These are phyloP conservation scores for Hippolais icterina DNA, from an alignment of 2,113 vertebrate genomes.

Conservation along the genomic window DNA sequence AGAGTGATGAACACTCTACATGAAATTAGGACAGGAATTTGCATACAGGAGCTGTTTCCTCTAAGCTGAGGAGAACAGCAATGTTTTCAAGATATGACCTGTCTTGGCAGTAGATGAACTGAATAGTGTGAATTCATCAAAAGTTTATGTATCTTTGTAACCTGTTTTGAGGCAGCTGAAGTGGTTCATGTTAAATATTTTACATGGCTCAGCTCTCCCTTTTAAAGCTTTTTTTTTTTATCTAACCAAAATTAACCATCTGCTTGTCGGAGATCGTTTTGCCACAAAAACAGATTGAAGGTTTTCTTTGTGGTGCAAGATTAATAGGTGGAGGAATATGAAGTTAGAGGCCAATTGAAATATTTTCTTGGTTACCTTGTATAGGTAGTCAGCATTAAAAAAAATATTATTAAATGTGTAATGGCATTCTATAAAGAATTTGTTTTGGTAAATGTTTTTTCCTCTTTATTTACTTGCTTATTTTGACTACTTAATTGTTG, in stretches of 20 bases:
- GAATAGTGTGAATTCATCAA: not conserved
- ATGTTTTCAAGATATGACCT: not conserved
- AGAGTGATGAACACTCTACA: not conserved
- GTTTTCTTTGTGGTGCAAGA: not conserved
- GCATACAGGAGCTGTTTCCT: not conserved
- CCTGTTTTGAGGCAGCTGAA: not conserved
- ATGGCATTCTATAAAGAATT: not conserved
- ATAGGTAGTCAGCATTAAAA: not conserved
- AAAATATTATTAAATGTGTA: not conserved
- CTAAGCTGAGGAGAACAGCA: not conserved
- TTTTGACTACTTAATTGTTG: not conserved
- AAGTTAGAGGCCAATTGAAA: not conserved
- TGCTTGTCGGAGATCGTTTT: not conserved
- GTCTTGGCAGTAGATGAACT: not conserved
- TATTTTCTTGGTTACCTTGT: not conserved
- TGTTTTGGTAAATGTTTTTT: not conserved
- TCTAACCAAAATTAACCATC: not conserved
- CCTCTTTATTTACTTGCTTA: not conserved
- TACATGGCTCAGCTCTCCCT: not conserved
- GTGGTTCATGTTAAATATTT: conserved; percentile 16
- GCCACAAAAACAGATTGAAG: not conserved
- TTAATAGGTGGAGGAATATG: not conserved
- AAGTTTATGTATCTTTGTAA: not conserved
- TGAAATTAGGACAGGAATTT: not conserved
- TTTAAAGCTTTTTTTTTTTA: not conserved